Conservation (phyloP, 37 sponge, comb jelly and placozoan species). For the Aplysina aerophoba region DNA sequence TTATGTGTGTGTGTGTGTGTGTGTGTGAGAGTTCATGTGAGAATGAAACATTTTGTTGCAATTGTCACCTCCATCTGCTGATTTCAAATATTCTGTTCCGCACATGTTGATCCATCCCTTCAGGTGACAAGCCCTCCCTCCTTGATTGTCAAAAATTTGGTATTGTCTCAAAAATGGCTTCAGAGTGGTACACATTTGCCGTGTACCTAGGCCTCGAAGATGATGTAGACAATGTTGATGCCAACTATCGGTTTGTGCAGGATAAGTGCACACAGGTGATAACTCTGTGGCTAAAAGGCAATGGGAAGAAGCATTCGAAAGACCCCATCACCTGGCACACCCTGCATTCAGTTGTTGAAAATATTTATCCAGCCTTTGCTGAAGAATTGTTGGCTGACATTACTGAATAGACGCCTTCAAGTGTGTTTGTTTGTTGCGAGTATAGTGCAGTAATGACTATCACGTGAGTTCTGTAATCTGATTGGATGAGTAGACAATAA, state of each 20-base stretch:
- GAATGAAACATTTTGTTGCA: too few relatives aligned
- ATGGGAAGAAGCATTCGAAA: not conserved
- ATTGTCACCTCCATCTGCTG: too few relatives aligned
- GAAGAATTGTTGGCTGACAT: not conserved
- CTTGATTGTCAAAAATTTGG: not conserved
- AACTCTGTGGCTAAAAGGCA: not conserved
- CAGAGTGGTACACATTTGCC: constrained; percentile 24
- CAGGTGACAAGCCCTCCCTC: not conserved
- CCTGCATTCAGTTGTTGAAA: not conserved
- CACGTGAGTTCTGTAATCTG: too few relatives aligned
- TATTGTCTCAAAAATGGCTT: not conserved
- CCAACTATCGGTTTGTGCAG: not conserved
- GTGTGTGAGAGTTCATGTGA: too few relatives aligned
- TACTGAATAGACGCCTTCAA: too few relatives aligned
- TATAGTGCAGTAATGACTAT: too few relatives aligned
- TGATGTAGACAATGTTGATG: not conserved
- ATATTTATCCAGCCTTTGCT: constrained; percentile 22
- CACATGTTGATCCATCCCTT: not conserved
- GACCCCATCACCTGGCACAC: not conserved
- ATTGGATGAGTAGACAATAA: too few relatives aligned
- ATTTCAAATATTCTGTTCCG: too few relatives aligned
- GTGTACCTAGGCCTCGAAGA: constrained; percentile 16
- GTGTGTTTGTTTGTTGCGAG: too few relatives aligned
- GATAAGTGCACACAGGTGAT: not conserved
- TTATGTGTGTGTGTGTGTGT: too few relatives aligned